Conservation (phyloP, 2,797 vertebrate genomes). For the Vireo griseus region DNA sequence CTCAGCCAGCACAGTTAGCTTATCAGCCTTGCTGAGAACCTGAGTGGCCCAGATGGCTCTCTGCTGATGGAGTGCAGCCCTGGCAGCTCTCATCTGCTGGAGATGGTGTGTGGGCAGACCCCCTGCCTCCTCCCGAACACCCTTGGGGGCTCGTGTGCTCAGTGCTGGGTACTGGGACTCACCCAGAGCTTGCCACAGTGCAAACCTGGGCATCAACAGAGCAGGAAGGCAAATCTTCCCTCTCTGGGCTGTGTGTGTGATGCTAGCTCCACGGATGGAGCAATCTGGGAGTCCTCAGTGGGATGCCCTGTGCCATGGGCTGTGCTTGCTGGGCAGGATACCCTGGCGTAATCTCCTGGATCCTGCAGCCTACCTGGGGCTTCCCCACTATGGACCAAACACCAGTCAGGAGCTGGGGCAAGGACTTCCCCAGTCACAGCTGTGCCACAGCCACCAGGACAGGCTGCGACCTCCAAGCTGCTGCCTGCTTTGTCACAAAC, state of each 20-base stretch:
- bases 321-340: neutral
- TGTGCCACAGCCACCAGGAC: neutral
- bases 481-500: neutral
- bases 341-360: neutral
- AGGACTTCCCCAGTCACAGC: neutral
- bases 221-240: neutral
- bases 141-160: fast-evolving
- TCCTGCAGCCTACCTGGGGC: neutral
- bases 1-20: neutral
- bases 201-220: neutral
- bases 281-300: neutral
- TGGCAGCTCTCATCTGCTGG: neutral
- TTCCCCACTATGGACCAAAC: neutral
- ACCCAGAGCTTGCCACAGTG: neutral
- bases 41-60: constrained; percentile 26
- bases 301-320: neutral
- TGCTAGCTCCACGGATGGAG: neutral
- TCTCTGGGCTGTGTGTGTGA: neutral
- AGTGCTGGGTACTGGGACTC: neutral
- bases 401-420: neutral
- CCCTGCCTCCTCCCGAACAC: neutral
- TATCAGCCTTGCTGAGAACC: neutral
- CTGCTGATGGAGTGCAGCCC: neutral
- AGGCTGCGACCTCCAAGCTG: neutral
- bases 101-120: neutral